Evolutionary conservation across 2,888 invertebrate species (phyloP).

Genomic region (Dendrolimus houi): DNA sequence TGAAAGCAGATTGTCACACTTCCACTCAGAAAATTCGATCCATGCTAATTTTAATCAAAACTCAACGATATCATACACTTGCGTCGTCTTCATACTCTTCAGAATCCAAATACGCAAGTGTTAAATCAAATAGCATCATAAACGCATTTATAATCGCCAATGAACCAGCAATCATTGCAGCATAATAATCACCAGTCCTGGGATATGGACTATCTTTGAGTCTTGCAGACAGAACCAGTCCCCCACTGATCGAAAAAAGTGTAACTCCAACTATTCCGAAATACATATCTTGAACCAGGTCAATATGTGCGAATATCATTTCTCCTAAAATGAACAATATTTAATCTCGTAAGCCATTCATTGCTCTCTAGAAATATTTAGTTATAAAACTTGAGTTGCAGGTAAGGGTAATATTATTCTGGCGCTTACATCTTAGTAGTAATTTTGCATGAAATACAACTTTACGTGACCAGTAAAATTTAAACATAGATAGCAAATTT

Average conservation of each 20-base stretch:
- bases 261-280: conserved; percentile 52
- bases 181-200: conserved; percentile 45
- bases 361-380: background rate
- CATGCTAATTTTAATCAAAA: too few species aligned
- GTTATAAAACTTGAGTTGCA: background rate
- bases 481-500: too few species aligned
- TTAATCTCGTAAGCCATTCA: background rate
- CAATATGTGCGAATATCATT: conserved; percentile 59
- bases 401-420: too few species aligned
- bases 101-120: conserved; percentile 61
- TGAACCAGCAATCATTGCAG: conserved; percentile 38
- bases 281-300: conserved; percentile 66
- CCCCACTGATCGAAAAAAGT: conserved; percentile 50
- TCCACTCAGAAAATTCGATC: too few species aligned
- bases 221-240: conserved; percentile 41
- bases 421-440: too few species aligned
- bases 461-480: too few species aligned
- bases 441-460: too few species aligned
- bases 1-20: too few species aligned
- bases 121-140: conserved; percentile 56
- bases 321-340: conserved; percentile 36
- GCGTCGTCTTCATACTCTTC: conserved; percentile 61
- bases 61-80: conserved; percentile 34
- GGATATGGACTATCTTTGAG: conserved; percentile 30
- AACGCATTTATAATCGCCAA: conserved; percentile 43